Conservation (phyloP, 1,140 invertebrate genomes). For the Brachionus sp. region DNA sequence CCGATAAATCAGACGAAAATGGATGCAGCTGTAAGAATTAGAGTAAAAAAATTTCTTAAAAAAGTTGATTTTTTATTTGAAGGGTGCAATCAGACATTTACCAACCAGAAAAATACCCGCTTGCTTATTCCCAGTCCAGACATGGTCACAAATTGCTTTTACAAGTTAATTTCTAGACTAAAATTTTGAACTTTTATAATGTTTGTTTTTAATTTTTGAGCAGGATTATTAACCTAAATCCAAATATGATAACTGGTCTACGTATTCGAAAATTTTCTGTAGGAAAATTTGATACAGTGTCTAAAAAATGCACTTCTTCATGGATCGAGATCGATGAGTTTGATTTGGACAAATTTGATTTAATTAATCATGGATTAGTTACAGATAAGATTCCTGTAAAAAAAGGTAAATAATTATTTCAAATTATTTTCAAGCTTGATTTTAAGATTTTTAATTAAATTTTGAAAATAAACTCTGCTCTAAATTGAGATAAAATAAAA, state of each 20-base stretch:
- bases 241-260: background rate
- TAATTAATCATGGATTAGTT: background rate
- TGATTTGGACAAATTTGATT: conserved; percentile 1
- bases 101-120: background rate
- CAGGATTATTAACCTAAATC: background rate
- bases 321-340: conserved; percentile 8
- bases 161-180: background rate
- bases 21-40: background rate
- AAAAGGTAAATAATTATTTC: background rate
- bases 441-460: background rate
- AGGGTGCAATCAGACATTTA: conserved; percentile 11
- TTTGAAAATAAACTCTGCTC: no score
- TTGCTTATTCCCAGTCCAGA: background rate
- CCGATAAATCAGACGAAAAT: background rate
- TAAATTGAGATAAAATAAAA: no score
- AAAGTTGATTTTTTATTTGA: no score
- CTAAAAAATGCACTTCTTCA: background rate
- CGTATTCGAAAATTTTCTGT: conserved; percentile 15
- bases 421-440: background rate
- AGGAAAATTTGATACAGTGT: background rate
- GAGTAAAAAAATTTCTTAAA: no score
- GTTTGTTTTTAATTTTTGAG: background rate
- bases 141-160: background rate
- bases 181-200: background rate
- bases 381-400: background rate